Base-by-base conservation (phyloP, 2,113 vertebrate genomes). In the Pteropus alecto region DNA sequence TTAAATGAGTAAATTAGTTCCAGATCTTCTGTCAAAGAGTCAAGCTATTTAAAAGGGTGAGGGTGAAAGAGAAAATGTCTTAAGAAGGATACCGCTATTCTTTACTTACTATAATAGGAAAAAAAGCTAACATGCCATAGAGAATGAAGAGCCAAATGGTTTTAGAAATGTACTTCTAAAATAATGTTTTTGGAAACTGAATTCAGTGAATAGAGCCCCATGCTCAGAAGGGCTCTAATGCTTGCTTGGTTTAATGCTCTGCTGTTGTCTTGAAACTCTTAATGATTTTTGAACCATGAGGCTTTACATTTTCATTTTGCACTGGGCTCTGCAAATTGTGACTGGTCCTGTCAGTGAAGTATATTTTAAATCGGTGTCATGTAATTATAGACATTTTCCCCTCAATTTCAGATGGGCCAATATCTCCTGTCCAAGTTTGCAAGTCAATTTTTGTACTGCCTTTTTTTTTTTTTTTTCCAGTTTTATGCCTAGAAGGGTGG, bases 1-100 rank as follows among this genome's bases (percentile, higher is more conserved):
- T 98, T 98, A 98, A 99, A 97, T 97, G 98, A 98, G 97, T 98
- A 98, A 98, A 98, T 98, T 98, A 98, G 96, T 98, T 98, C 97
- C 96, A 98, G 98, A 98, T 98, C 98, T 90, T 38, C 85, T 95
- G 97, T 98, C 97, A 98, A 98, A 97, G 98, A 98, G 98, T 96
- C 98, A 98, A 97, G 97, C 97, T 95, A 97, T 97, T 97, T 97
- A 98, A 98, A 73, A 71, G 67, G 88, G 41, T 48, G 7, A 93
- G 76, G 87, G 73, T 38, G 26, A 95, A 96, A 68, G 11, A 81
- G 13, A 86, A 87, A 84, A 81, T 61, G 41, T 33, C 54, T 74
- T 46, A 76, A 71, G 68, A 54, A 76, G 51, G 67, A 10, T 30
- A 30, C 2, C n/a, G 33, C 43, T 38, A 0, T 77, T 56, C 74